Base-by-base conservation (phyloP, 2,888 invertebrate genomes). In the Poecilobothrus nobilitatus region DNA sequence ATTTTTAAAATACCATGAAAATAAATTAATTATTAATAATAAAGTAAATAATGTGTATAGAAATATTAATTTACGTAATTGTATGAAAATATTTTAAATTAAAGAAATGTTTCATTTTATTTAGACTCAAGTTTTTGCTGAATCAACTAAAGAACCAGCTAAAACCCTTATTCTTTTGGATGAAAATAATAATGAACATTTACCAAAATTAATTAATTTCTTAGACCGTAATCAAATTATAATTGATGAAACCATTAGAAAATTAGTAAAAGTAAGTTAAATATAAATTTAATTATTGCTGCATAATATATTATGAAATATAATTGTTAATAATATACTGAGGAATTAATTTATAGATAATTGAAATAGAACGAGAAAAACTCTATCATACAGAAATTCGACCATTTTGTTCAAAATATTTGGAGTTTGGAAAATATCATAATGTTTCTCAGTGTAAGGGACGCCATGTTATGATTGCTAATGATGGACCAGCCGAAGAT, bases 361-460 rank as follows among this genome's bases (percentile, higher is more conserved):
- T 73, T 41, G 63, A 68, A 44, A 63, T 71, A 0, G 71, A 71
- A 8, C 70, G 73, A 1, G 77, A 78, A 71, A 74, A 75, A 34
- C 63, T 70, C 15, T 72, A 74, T 12, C 74, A 75, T 7, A 21
- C 65, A 1, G 71, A 74, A 12, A 74, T 73, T 33, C 66, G 72
- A 1, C 65, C 70, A 0, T 72, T 78, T 66, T 78, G 92, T 75
- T 81, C 84, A 21, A 84, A 81, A 69, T 74, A 91, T 5, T 84
- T 90, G 70, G 81, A 86, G 37, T 86, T 89, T 73, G 91, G 92
- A 7, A 81, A 82, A 68, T 92, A 92, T 76, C 81, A 83, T 3
- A 83, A 86, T 71, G 78, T 79, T 66, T 82, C 82, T 75, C 80
- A 82, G 64, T 91, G 91, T 74, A 72, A 77, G 21, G 82, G 84